These are phyloP conservation scores for Sebastes hubbsi DNA, from an alignment of 2,797 vertebrate species.

Conservation along the genomic window DNA sequence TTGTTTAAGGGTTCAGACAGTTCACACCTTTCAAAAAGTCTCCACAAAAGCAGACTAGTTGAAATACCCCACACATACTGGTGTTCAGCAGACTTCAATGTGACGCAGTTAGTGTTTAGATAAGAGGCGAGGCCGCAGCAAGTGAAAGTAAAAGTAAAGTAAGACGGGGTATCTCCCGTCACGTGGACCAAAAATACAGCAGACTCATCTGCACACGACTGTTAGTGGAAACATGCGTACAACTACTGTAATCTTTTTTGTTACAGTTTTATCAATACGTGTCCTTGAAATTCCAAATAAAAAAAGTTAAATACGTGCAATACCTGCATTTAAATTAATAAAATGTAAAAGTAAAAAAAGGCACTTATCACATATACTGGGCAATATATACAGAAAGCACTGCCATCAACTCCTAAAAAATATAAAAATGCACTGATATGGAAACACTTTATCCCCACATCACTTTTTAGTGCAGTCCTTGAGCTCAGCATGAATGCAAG, in stretches of 20 bases:
- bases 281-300: background rate
- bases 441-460: background rate
- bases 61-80: background rate
- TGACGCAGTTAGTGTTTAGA: background rate
- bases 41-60: background rate
- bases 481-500: background rate
- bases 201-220: background rate
- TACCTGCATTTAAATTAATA: background rate
- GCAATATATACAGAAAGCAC: background rate
- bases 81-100: background rate
- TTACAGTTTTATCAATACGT: background rate
- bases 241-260: background rate
- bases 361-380: background rate
- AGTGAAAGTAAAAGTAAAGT: slow-evolving; percentile 21
- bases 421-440: background rate
- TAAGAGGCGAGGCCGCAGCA: background rate
- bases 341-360: background rate
- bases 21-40: background rate
- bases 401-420: background rate
- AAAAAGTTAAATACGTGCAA: background rate
- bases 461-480: background rate
- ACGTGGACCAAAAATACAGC: background rate
- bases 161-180: background rate
- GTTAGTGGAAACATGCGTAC: background rate
- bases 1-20: background rate